Conservation (phyloP, 2,797 vertebrate genomes). For the Parauchenoglanis ngamensis region DNA sequence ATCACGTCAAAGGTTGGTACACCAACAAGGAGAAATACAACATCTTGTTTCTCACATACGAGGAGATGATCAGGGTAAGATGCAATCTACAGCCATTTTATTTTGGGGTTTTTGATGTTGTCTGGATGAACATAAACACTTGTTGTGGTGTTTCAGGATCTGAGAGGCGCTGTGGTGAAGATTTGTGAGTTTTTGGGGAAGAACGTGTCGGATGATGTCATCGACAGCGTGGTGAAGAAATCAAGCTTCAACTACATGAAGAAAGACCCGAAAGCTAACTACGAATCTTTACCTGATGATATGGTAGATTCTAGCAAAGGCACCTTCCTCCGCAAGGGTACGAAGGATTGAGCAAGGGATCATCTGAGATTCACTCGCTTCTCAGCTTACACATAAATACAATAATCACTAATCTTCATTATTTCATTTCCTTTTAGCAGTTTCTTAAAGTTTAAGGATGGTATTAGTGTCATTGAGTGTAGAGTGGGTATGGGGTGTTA, state of each 20-base stretch:
- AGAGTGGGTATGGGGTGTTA: too few relatives aligned
- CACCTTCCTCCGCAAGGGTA: slow-evolving; percentile 68
- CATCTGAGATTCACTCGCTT: not conserved
- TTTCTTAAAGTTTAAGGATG: too few relatives aligned
- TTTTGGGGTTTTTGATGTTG: not conserved
- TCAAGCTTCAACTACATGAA: slow-evolving; percentile 68
- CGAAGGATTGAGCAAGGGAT: not conserved
- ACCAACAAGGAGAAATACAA: slow-evolving; percentile 72
- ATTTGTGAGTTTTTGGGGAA: slow-evolving; percentile 70
- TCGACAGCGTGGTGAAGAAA: slow-evolving; percentile 65
- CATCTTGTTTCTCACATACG: slow-evolving; percentile 73
- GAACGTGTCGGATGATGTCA: slow-evolving; percentile 65
- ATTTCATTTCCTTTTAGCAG: too few relatives aligned
- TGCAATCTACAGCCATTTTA: not conserved
- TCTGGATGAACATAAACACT: not conserved
- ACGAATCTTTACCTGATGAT: slow-evolving; percentile 44
- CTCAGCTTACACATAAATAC: not conserved
- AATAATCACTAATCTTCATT: not conserved
- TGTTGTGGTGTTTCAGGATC: slow-evolving; percentile 55
- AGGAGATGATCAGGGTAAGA: slow-evolving; percentile 75
- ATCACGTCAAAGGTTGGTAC: slow-evolving; percentile 72
- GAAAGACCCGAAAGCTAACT: slow-evolving; percentile 67
- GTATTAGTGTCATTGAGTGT: too few relatives aligned
- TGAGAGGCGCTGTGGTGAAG: slow-evolving; percentile 65
- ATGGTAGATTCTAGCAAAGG: not conserved